Evolutionary conservation across 2,113 vertebrate species (phyloP).

Genomic region (Mus musculus): GRCm39 chr5:119392001-119392500

Average conservation of each 20-base stretch:
- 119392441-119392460: neutral
- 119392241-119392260: neutral
- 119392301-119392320: neutral
- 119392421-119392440: neutral
- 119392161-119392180: neutral
- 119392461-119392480: no score
- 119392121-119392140: neutral
- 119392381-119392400: neutral
- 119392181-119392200: neutral
- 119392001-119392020: neutral
- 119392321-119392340: neutral
- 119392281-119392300: neutral
- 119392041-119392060: neutral
- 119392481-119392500: neutral
- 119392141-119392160: neutral
- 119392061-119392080: neutral
- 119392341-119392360: neutral
- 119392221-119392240: no score
- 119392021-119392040: neutral
- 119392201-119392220: neutral
- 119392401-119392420: neutral
- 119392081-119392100: neutral
- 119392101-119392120: neutral
- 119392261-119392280: neutral
- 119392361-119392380: neutral